Conservation (phyloP, 2,797 vertebrate genomes). For the Antrozous pallidus region DNA sequence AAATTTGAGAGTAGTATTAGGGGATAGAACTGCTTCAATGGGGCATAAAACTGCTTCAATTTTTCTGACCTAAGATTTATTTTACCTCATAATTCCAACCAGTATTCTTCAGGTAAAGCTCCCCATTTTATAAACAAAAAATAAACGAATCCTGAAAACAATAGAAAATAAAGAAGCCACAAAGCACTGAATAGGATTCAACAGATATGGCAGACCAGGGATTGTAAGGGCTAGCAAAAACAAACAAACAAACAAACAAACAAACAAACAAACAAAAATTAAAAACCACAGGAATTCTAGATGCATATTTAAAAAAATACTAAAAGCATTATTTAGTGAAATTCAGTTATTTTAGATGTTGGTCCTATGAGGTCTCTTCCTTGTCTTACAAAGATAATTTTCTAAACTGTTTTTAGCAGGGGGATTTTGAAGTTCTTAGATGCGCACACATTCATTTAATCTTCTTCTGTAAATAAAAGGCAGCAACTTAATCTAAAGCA, state of each 20-base stretch:
- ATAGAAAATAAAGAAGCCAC: not conserved
- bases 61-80: constrained; percentile 9
- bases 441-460: constrained; percentile 57
- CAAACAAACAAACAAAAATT: too few relatives aligned
- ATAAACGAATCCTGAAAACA: not conserved
- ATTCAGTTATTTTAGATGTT: constrained; percentile 45
- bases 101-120: not conserved
- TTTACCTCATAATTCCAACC: not conserved
- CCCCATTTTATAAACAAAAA: constrained; percentile 16
- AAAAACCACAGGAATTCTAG: not conserved
- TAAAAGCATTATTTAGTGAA: constrained; percentile 22
- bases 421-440: constrained; percentile 31
- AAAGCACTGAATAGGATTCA: not conserved
- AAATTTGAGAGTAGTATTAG: not conserved
- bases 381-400: constrained; percentile 48
- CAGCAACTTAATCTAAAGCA: constrained; percentile 61
- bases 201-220: not conserved
- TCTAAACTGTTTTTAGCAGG: constrained; percentile 54
- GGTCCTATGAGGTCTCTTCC: not conserved
- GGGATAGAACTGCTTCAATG: too few relatives aligned
- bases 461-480: constrained; percentile 60
- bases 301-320: constrained; percentile 13
- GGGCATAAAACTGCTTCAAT: not conserved
- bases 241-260: too few relatives aligned
- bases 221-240: not conserved